Evolutionary conservation across 1,140 invertebrate genomes (phyloP).

Genomic region (Drosophila rhopaloa): DNA sequence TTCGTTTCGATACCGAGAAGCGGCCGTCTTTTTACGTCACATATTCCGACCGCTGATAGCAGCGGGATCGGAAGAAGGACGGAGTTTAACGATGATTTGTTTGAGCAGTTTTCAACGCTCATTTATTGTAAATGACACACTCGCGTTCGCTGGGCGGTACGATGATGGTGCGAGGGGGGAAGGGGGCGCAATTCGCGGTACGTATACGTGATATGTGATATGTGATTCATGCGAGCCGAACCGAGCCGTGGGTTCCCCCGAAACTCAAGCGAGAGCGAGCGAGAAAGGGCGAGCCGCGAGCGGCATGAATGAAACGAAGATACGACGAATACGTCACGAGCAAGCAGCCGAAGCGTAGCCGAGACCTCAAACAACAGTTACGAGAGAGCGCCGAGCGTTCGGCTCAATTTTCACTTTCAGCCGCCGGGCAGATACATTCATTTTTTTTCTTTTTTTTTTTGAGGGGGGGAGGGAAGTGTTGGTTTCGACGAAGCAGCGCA

Average conservation of each 20-base stretch:
- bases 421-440: neutral
- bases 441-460: neutral
- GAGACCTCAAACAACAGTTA: slow-evolving; percentile 18
- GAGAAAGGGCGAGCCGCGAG: neutral
- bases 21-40: slow-evolving; percentile 60
- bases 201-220: slow-evolving; percentile 27
- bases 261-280: slow-evolving; percentile 3
- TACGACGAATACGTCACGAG: slow-evolving; percentile 28
- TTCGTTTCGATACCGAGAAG: slow-evolving; percentile 2
- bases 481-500: neutral
- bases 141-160: neutral
- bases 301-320: slow-evolving; percentile 65
- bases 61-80: neutral
- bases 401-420: slow-evolving; percentile 34
- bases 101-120: slow-evolving; percentile 26
- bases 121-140: slow-evolving; percentile 34
- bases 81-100: slow-evolving; percentile 21
- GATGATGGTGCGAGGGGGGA: too few relatives aligned
- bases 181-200: too few relatives aligned
- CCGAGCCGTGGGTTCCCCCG: slow-evolving; percentile 35
- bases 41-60: slow-evolving; percentile 2
- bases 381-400: slow-evolving; percentile 1
- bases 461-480: neutral
- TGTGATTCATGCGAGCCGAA: slow-evolving; percentile 31
- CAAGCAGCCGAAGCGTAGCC: slow-evolving; percentile 11